A percentile compares a stretch with the other conserved stretches of the same genome.
These are phyloP conservation scores for Balearica regulorum DNA, from an alignment of 2,797 vertebrate genomes.

Conservation along the genomic window DNA sequence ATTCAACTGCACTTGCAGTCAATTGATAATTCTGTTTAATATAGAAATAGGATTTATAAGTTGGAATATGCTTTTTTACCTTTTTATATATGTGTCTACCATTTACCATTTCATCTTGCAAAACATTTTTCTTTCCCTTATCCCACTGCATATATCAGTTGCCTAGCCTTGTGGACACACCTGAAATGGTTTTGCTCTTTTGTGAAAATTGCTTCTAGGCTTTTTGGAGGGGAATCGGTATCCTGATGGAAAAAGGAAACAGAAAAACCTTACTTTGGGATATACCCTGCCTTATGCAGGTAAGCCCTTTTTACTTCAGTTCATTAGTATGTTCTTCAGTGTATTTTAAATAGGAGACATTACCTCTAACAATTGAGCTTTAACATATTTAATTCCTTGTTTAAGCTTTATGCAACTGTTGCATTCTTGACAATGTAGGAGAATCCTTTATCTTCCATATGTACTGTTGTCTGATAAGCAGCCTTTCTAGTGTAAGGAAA, in stretches of 20 bases:
- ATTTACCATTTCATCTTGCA: not conserved
- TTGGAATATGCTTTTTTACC: not conserved
- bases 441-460: not conserved
- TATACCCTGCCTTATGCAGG: not conserved
- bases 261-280: not conserved
- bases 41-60: not conserved
- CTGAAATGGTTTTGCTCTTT: not conserved
- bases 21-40: not conserved
- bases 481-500: not conserved
- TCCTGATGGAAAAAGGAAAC: not conserved
- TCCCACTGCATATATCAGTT: not conserved
- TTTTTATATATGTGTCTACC: not conserved
- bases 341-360: not conserved
- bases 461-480: not conserved
- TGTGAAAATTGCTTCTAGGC: not conserved
- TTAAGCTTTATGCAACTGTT: not conserved
- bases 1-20: not conserved
- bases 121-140: not conserved
- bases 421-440: not conserved
- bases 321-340: not conserved
- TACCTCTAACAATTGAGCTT: not conserved
- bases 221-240: not conserved
- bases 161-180: not conserved
- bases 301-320: not conserved
- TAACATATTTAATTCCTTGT: not conserved